Base-by-base conservation (phyloP, 2,888 invertebrate species). In the Augiades crinisus region DNA sequence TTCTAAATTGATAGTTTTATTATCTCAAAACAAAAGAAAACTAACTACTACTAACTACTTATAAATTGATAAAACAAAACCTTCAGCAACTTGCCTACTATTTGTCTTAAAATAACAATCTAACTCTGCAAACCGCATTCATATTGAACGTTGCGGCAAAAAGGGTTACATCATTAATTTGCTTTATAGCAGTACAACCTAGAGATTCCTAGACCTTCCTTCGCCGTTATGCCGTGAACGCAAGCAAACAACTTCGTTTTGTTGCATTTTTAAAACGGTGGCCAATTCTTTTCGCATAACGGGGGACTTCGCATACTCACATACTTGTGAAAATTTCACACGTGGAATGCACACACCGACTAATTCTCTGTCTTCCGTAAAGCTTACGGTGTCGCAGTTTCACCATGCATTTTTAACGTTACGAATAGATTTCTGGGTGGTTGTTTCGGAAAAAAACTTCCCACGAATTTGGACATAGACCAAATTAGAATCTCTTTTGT, bases 401-500 rank as follows among this genome's bases (percentile, higher is more conserved):
- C 21, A 6, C 31, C 21, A 6, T 51, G 54, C 24, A 50, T 54
- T 51, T 50, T 54, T 51, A 51, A 54, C 54, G 14, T 37, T 12
- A 50, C 30, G 34, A 51, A 44, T 51, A 51, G 44, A 51, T 45
- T 45, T 38, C 27, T 30, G 50, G 30, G 34, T 27, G 49, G 7
- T 19, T 19, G 10, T 43, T 46, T 38, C 19, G 14, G 44, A 27
- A 22, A 45, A 45, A 46, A 49, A 51, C 45, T 30, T 21, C 36
- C 27, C 50, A 43, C 27, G 36, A 34, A 46, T 50, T 46, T 54
- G 54, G 50, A 54, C 50, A 47, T 50, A 46, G 40, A 46, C 54
- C 54, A 54, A 54, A 54, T 54, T 54, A 54, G 54, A 51, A 50
- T 51, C 45, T 46, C 54, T 54, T 44, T 45, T 50, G 54, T 45